These are phyloP conservation scores for Mustela lutreola DNA, from an alignment of 2,113 vertebrate species.

Conservation along the genomic window DNA sequence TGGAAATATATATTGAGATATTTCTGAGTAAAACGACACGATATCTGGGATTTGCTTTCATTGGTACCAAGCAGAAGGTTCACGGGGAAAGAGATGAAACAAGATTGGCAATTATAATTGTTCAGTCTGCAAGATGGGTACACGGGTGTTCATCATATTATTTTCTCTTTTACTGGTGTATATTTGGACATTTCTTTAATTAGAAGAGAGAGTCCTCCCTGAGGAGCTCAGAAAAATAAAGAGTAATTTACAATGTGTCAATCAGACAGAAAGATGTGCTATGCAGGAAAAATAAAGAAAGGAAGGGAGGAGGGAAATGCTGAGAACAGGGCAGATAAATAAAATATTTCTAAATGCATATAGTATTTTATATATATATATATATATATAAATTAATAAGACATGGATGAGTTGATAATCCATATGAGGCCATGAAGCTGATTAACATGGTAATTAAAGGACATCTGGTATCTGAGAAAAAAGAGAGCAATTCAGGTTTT, in stretches of 20 bases:
- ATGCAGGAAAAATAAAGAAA: background rate
- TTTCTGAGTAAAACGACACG: background rate
- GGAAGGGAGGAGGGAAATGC: background rate
- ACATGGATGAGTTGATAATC: background rate
- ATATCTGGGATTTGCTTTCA: background rate
- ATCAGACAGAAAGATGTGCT: background rate
- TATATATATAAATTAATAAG: too few relatives aligned
- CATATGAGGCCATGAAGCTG: background rate
- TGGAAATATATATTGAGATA: background rate
- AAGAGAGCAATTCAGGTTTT: constrained; percentile 18
- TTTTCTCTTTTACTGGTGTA: background rate
- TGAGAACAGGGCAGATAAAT: background rate
- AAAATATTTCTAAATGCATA: background rate
- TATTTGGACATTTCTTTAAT: constrained; percentile 62
- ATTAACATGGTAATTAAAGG: constrained; percentile 35
- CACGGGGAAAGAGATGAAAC: background rate
- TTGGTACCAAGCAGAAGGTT: background rate
- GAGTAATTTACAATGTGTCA: background rate
- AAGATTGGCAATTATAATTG: background rate
- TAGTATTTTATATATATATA: background rate
- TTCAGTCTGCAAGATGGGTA: background rate
- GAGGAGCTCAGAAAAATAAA: constrained; percentile 32
- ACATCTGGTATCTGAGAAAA: background rate
- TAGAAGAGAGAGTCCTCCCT: constrained; percentile 29
- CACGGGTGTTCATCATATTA: background rate